Evolutionary conservation across 2,888 invertebrate species (phyloP).

Genomic region (Ptilodon capucinus): DNA sequence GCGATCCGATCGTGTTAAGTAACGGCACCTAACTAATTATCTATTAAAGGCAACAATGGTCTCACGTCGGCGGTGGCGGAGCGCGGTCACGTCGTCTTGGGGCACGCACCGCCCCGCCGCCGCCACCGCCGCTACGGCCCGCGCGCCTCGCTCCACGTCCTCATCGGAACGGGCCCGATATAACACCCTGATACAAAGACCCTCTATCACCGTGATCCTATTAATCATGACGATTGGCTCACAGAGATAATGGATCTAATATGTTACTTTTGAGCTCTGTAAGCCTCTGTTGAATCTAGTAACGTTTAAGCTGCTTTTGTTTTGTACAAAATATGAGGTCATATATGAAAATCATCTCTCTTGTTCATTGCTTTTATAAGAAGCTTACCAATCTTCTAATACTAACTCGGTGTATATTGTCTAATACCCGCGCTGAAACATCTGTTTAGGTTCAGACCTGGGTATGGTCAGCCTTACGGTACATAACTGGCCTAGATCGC

Average conservation of each 20-base stretch:
- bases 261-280: too few species aligned
- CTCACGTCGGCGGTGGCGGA: slow-evolving; percentile 60
- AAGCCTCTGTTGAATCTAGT: too few species aligned
- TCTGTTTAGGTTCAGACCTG: not conserved
- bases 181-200: not conserved
- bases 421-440: not conserved
- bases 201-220: too few species aligned
- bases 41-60: slow-evolving; percentile 77
- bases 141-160: too few species aligned
- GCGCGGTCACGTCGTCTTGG: slow-evolving; percentile 51
- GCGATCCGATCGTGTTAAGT: slow-evolving; percentile 67
- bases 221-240: too few species aligned
- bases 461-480: too few species aligned
- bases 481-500: not conserved
- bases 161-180: not conserved
- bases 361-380: not conserved
- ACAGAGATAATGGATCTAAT: too few species aligned
- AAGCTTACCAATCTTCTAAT: not conserved
- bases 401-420: too few species aligned
- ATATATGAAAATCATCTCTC: not conserved
- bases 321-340: too few species aligned
- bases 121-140: slow-evolving; percentile 12
- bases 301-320: too few species aligned
- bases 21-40: slow-evolving; percentile 79
- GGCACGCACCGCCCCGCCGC: slow-evolving; percentile 44